Percentiles rank a stretch among this genome's conserved stretches.
These are phyloP conservation scores for Heterodera carotae DNA, from an alignment of 1,140 invertebrate genomes.

Conservation along the genomic window DNA sequence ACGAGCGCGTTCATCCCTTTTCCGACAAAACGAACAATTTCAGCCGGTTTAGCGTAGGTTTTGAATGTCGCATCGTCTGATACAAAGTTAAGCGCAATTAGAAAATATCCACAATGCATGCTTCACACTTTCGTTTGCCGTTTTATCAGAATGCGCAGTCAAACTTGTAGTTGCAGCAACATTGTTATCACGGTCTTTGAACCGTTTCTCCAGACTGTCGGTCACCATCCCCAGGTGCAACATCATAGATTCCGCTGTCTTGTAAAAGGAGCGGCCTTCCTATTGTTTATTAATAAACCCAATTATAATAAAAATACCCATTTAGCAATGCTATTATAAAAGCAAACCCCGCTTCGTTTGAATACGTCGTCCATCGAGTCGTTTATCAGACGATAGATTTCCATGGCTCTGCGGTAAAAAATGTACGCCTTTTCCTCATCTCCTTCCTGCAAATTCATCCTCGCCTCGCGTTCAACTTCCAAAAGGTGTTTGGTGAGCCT, in stretches of 20 bases:
- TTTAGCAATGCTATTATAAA: neutral
- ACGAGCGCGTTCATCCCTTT: neutral
- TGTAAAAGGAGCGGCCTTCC: neutral
- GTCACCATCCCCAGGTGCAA: neutral
- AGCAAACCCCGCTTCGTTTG: neutral
- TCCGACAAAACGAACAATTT: constrained; percentile 1
- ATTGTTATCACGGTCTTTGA: neutral
- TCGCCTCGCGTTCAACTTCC: neutral
- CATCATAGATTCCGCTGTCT: neutral
- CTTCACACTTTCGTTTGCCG: neutral
- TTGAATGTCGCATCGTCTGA: neutral
- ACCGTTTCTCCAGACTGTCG: neutral
- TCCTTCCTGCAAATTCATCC: neutral
- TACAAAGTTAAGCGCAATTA: neutral
- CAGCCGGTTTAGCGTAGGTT: constrained; percentile 1
- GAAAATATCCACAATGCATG: neutral
- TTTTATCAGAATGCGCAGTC: neutral
- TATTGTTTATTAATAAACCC: no score
- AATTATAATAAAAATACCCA: no score
- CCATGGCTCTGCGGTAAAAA: constrained; percentile 2
- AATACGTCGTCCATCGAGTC: neutral
- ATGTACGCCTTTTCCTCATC: constrained; percentile 22
- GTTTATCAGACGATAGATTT: neutral
- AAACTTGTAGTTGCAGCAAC: neutral
- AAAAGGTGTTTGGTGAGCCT: constrained; percentile 12